Percentiles rank a stretch among this genome's conserved stretches.
Conservation (phyloP, 2,888 invertebrate species). For the Zaprionus bogoriensis region DNA sequence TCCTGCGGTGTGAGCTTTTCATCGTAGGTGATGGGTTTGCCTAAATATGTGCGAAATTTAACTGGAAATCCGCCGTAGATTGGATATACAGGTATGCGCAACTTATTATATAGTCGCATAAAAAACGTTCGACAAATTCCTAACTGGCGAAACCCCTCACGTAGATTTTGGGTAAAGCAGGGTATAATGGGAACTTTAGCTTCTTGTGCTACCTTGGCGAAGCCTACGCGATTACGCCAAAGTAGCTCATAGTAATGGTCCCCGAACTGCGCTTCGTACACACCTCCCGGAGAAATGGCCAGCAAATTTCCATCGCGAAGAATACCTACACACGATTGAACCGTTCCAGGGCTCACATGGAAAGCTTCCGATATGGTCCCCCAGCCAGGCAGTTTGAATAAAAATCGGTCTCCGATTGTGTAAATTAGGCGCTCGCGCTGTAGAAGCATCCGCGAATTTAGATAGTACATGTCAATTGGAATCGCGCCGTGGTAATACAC, state of each 20-base stretch:
- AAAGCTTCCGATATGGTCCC: constrained; percentile 93
- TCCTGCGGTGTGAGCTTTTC: constrained; percentile 90
- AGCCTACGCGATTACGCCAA: constrained; percentile 97
- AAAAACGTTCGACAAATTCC: constrained; percentile 90
- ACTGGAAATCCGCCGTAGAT: constrained; percentile 99
- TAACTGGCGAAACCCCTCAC: constrained; percentile 96
- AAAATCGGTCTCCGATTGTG: constrained; percentile 96
- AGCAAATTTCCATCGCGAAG: constrained; percentile 94
- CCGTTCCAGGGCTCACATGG: constrained; percentile 95
- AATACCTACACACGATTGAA: constrained; percentile 93
- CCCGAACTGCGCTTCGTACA: constrained; percentile 97
- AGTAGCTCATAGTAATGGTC: constrained; percentile 94
- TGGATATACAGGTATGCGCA: constrained; percentile 94
- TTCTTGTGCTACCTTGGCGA: constrained; percentile 97
- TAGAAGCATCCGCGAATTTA: constrained; percentile 91
- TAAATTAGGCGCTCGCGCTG: constrained; percentile 90
- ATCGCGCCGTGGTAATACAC: constrained; percentile 99
- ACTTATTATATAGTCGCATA: constrained; percentile 87
- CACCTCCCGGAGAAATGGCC: constrained; percentile 97
- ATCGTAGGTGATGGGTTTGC: constrained; percentile 91
- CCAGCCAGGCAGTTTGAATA: constrained; percentile 97
- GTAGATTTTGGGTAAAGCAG: constrained; percentile 97
- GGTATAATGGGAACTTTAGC: constrained; percentile 98
- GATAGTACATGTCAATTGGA: constrained; percentile 98
- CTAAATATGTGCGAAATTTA: constrained; percentile 94